phyloP scores from a whole-genome alignment of 2,113 vertebrate species.

The Lamprotornis superbus region DNA sequence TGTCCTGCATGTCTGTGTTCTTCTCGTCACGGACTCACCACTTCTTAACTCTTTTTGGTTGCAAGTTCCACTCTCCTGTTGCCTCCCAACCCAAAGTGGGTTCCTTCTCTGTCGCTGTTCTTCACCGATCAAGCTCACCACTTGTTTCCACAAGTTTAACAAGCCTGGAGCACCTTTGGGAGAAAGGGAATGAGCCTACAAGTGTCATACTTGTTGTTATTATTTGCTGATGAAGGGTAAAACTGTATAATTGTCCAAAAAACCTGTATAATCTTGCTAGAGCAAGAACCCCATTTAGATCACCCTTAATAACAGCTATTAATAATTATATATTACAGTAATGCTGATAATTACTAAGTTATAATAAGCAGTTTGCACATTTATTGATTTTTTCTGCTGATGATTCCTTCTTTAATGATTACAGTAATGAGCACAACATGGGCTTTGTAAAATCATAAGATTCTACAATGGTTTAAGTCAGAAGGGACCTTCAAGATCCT shows the following conservation, averaged over 20 bases:
- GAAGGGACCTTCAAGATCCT: neutral
- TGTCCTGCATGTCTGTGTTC: rapidly evolving
- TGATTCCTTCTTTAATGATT: neutral
- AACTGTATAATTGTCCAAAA: neutral
- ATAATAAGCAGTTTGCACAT: neutral
- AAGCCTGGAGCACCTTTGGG: neutral
- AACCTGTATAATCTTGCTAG: neutral
- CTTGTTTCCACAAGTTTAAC: neutral
- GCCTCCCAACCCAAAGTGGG: neutral
- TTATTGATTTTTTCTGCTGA: neutral
- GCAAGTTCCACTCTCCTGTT: neutral
- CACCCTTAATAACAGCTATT: neutral
- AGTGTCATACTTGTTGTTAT: neutral
- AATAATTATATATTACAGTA: neutral
- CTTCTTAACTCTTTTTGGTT: neutral
- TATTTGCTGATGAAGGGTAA: neutral
- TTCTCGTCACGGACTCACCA: rapidly evolving
- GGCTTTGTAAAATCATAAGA: neutral
- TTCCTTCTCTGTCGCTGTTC: neutral
- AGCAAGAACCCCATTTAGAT: neutral
- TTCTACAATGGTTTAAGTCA: neutral
- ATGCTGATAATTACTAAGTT: neutral
- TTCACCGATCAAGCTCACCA: neutral
- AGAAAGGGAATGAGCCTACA: neutral
- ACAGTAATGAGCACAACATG: neutral